Conservation (phyloP, 2,888 invertebrate species). For the Abscondita cerata region DNA sequence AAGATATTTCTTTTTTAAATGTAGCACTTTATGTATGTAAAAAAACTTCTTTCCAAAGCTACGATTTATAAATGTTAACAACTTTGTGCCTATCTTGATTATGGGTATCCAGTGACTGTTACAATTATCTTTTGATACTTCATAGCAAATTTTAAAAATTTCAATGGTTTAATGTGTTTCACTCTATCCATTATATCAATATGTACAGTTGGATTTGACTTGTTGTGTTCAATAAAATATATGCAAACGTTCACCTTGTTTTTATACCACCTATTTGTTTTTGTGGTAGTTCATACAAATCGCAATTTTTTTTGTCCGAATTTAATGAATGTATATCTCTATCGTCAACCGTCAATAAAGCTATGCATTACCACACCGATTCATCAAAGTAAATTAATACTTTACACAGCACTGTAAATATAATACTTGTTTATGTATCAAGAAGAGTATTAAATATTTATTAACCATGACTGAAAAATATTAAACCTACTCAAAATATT, state of each 20-base stretch:
- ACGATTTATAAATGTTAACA: slow-evolving; percentile 32
- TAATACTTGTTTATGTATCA: too few species aligned
- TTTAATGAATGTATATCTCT: too few species aligned
- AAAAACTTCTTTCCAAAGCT: slow-evolving; percentile 15
- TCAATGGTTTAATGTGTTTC: slow-evolving; percentile 49
- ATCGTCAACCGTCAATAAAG: too few species aligned
- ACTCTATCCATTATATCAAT: slow-evolving; percentile 44
- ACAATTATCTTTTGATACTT: slow-evolving; percentile 48
- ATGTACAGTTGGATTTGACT: slow-evolving; percentile 51
- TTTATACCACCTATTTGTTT: too few species aligned
- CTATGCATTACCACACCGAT: too few species aligned
- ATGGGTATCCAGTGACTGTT: slow-evolving; percentile 32
- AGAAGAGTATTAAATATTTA: too few species aligned
- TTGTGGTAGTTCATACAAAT: too few species aligned
- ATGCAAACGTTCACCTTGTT: slow-evolving; percentile 47
- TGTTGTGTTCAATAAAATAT: slow-evolving; percentile 56
- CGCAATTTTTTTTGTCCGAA: too few species aligned
- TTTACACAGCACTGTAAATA: too few species aligned
- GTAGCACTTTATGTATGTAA: slow-evolving; percentile 2
- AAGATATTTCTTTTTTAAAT: background rate
- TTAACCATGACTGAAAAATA: too few species aligned
- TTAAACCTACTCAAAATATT: too few species aligned
- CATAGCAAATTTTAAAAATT: slow-evolving; percentile 48
- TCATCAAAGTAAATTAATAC: too few species aligned
- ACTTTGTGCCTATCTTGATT: slow-evolving; percentile 52